Conservation (phyloP, 2,797 vertebrate species). For the Malacoraja senta region DNA sequence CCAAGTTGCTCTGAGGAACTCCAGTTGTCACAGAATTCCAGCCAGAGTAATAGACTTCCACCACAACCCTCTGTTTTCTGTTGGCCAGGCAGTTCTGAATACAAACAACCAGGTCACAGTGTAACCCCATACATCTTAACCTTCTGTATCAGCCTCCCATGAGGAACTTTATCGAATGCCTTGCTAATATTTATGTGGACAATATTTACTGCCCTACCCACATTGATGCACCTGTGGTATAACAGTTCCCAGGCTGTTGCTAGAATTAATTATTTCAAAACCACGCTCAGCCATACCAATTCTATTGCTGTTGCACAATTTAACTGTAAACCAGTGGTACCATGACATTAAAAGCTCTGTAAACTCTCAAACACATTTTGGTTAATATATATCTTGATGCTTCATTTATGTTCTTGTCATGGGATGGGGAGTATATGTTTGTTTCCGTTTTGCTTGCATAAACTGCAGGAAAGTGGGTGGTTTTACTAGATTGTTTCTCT, state of each 20-base stretch:
- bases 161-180: too few species aligned
- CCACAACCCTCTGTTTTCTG: too few species aligned
- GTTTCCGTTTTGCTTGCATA: neutral
- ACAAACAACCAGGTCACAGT: too few species aligned
- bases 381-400: neutral
- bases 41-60: too few species aligned
- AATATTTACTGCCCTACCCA: too few species aligned
- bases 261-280: neutral
- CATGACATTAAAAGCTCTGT: neutral
- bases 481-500: neutral
- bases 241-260: neutral
- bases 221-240: neutral
- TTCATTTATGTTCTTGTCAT: neutral
- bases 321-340: neutral
- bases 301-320: neutral
- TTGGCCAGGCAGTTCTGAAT: too few species aligned
- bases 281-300: neutral
- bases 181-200: too few species aligned
- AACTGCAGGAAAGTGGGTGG: neutral
- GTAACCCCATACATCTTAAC: too few species aligned
- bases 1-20: too few species aligned
- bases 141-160: too few species aligned
- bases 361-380: neutral
- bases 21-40: too few species aligned
- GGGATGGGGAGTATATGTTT: neutral